These are phyloP conservation scores for Heteronetta atricapilla DNA, from an alignment of 2,113 vertebrate genomes.

Conservation along the genomic window DNA sequence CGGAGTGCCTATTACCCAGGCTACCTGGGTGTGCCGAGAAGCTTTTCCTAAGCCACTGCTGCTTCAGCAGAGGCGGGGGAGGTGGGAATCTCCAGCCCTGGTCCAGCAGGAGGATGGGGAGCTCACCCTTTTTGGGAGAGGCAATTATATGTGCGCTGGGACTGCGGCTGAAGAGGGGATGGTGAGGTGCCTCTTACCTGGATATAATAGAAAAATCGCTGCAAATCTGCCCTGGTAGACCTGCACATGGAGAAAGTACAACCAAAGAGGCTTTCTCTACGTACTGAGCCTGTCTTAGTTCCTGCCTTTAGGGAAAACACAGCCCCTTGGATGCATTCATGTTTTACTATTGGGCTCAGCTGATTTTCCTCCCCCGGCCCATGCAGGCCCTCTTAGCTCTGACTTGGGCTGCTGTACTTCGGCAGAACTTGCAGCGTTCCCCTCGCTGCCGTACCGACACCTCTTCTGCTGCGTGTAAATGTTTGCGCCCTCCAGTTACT, in stretches of 20 bases:
- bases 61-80: not conserved
- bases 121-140: not conserved
- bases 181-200: not conserved
- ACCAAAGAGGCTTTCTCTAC: not conserved
- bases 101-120: not conserved
- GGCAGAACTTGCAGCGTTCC: not conserved
- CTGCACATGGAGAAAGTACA: not conserved
- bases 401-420: not conserved
- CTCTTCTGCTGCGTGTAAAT: accelerated
- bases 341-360: not conserved
- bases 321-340: not conserved
- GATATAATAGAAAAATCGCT: accelerated
- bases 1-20: not conserved
- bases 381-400: too few species aligned
- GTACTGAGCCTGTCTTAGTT: not conserved
- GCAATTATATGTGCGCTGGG: accelerated
- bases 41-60: too few species aligned
- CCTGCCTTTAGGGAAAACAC: not conserved
- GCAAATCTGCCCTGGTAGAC: not conserved
- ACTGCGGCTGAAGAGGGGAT: not conserved
- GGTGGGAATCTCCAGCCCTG: too few species aligned
- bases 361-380: not conserved
- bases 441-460: not conserved
- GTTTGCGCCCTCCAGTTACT: not conserved
- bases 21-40: not conserved